Evolutionary conservation across 2,888 invertebrate species (phyloP), one percentile per base, ranked within the genome.

Genomic region (Erebia palarica): DNA sequence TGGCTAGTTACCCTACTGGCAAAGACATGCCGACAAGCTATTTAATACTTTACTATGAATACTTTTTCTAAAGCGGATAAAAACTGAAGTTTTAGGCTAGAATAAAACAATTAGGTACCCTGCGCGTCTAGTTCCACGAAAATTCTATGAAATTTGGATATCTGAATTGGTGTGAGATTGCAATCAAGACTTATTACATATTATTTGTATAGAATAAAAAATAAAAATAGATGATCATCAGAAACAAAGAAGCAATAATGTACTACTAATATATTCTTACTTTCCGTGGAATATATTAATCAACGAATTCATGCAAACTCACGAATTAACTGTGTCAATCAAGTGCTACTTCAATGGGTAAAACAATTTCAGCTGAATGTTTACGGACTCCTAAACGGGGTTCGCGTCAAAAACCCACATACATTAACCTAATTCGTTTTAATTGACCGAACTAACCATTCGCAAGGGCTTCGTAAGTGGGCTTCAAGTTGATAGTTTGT

Each of bases 381-480:
- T 58, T 68, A 60, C 79, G 74, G 75, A 77, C 70, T 74, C 75
- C 76, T 73, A 76, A 74, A 64, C 69, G 64, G 82, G 82, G 84
- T 84, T 86, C 82, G 84, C 78, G 84, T 84, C 85, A 80, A 84
- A 86, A 90, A 88, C 85, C 85, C 88, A 87, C 87, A 89, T 87
- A 91, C 89, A 92, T 92, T 92, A 92, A 92, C 92, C 92, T 92
- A 92, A 92, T 92, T 92, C 86, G 86, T 90, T 90, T 89, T 90
- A 92, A 92, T 92, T 91, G 89, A 86, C 83, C 84, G 83, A 87
- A 88, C 89, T 90, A 90, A 91, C 92, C 90, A 90, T 90, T 91
- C 83, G 84, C 86, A 84, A 90, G 85, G 84, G 88, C 84, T 86
- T 84, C 82, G 84, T 86, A 83, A 81, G 79, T 84, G 81, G 79